phyloP scores from a whole-genome alignment of 2,888 invertebrate genomes.

The Erebia palarica region DNA sequence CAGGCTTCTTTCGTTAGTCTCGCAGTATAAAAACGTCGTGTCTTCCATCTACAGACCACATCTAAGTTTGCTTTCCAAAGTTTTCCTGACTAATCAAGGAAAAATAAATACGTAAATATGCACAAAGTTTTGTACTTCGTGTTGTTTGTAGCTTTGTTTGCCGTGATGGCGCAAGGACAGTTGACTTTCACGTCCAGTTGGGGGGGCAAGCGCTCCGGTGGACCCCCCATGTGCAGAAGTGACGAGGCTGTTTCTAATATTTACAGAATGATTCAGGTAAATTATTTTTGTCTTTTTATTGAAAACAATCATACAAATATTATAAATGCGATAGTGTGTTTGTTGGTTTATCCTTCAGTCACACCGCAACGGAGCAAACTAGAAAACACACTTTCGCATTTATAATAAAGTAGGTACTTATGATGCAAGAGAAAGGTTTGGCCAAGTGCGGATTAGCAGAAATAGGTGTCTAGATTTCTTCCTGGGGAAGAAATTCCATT shows the following conservation, averaged over 20 bases:
- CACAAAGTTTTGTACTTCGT: conserved; percentile 53
- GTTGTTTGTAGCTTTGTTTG: conserved; percentile 57
- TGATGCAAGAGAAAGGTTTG: too few species aligned
- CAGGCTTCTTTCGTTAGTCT: conserved; percentile 50
- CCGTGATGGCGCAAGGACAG: conserved; percentile 65
- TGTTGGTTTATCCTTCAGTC: too few species aligned
- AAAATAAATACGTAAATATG: conserved; percentile 48
- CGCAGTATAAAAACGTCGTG: conserved; percentile 49
- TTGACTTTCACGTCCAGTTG: conserved; percentile 83
- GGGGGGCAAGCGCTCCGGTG: conserved; percentile 70
- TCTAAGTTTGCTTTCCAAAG: conserved; percentile 21
- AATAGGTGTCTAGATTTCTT: too few species aligned
- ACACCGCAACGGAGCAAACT: too few species aligned
- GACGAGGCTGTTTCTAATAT: conserved; percentile 65
- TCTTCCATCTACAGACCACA: conserved; percentile 22
- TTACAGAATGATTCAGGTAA: conserved; percentile 69
- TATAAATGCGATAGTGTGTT: not conserved
- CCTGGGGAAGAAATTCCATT: too few species aligned
- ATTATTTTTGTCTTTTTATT: not conserved
- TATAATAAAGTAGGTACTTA: too few species aligned
- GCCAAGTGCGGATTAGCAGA: too few species aligned
- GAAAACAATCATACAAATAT: not conserved
- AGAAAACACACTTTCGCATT: too few species aligned
- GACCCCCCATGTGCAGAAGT: conserved; percentile 58
- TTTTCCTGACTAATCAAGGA: not conserved